Percentiles rank a stretch among this genome's conserved stretches.
Evolutionary conservation across 2,113 vertebrate species (phyloP).

Genomic region (Calidris pugnax): DNA sequence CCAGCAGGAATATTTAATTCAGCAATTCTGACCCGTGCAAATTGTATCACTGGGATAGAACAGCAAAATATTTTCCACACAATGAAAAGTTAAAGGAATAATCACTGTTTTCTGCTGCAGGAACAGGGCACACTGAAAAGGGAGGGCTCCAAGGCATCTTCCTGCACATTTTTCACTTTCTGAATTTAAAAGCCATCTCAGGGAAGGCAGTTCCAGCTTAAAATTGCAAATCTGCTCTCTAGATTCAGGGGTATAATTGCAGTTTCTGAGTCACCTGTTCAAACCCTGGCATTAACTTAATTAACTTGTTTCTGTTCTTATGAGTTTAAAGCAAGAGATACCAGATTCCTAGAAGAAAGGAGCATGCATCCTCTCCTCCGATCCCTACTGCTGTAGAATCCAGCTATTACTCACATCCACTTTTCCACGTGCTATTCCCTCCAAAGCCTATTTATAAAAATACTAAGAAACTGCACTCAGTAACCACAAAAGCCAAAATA

Average conservation of each 20-base stretch:
- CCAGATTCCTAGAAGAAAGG: background rate
- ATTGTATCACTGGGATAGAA: background rate
- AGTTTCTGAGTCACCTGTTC: background rate
- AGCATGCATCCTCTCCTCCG: background rate
- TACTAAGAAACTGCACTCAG: background rate
- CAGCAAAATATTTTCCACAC: accelerated
- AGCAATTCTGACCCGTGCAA: background rate
- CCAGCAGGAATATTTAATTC: background rate
- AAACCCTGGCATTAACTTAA: background rate
- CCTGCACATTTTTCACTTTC: accelerated
- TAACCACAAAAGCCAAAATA: background rate
- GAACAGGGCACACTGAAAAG: accelerated
- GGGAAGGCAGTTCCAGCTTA: background rate
- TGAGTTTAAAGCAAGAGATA: background rate
- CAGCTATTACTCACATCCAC: background rate
- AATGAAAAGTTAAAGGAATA: background rate
- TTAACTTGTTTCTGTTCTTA: background rate
- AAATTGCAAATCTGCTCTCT: background rate
- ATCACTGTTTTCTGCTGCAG: background rate
- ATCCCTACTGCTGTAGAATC: background rate
- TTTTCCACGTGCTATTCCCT: background rate
- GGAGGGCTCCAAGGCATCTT: accelerated
- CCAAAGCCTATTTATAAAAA: background rate
- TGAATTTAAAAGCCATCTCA: background rate
- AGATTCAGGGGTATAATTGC: background rate